These are phyloP conservation scores for Phlogophora meticulosa DNA, from an alignment of 2,888 invertebrate genomes.

Conservation along the genomic window DNA sequence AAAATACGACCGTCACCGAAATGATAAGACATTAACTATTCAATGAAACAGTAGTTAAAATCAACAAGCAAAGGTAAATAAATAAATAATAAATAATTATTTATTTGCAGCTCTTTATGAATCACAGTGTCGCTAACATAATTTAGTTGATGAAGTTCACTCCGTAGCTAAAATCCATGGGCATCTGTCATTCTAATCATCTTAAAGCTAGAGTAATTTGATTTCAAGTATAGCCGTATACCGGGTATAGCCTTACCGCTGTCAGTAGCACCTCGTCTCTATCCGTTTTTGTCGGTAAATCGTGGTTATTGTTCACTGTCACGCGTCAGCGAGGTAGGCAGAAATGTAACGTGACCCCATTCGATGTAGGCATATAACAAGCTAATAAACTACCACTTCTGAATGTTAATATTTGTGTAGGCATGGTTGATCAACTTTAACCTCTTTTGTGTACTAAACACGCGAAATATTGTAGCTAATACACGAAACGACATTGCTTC, in stretches of 20 bases:
- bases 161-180: neutral
- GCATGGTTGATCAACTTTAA: constrained; percentile 2
- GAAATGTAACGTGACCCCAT: constrained; percentile 56
- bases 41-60: no score
- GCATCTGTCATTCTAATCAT: neutral
- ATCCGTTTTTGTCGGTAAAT: constrained; percentile 19
- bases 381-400: constrained; percentile 28
- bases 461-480: neutral
- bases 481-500: no score
- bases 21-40: no score
- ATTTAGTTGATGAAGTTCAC: neutral
- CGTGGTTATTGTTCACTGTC: constrained; percentile 47
- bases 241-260: constrained; percentile 12
- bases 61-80: no score
- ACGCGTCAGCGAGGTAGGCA: constrained; percentile 47
- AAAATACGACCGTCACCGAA: no score
- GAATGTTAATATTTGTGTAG: constrained; percentile 43
- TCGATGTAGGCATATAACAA: constrained; percentile 16
- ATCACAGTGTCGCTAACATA: no score
- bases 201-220: neutral
- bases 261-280: neutral
- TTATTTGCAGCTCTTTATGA: neutral
- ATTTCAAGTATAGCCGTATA: no score
- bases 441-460: neutral
- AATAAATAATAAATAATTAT: no score